Conservation (phyloP, 2,113 vertebrate genomes). For the Gopherus evgoodei region DNA sequence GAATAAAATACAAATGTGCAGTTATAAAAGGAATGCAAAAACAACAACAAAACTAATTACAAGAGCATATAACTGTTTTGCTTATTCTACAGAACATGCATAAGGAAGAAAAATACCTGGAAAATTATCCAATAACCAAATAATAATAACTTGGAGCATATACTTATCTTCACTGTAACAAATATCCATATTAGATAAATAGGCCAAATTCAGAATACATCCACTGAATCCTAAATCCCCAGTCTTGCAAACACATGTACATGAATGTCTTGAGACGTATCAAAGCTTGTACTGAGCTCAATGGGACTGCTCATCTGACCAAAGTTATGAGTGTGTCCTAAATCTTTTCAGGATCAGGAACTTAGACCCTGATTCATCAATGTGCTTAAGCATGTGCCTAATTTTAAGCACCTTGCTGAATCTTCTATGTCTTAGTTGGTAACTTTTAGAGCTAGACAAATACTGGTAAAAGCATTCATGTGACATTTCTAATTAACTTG, state of each 20-base stretch:
- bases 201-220: background rate
- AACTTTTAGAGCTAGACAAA: background rate
- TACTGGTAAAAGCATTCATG: background rate
- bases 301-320: background rate
- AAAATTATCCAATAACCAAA: background rate
- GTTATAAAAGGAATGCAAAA: background rate
- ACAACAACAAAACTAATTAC: background rate
- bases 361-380: background rate
- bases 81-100: background rate
- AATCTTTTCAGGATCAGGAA: background rate
- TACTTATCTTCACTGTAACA: background rate
- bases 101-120: background rate
- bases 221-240: background rate
- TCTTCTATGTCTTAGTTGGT: background rate
- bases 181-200: background rate
- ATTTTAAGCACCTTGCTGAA: background rate
- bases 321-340: background rate
- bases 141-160: background rate
- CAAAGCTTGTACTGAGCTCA: background rate
- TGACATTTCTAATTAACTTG: background rate
- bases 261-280: background rate
- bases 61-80: background rate
- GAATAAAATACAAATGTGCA: background rate
- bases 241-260: background rate
- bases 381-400: background rate